Evolutionary conservation across 2,888 invertebrate species (phyloP).

Genomic region (Drosophila ezoana): DNA sequence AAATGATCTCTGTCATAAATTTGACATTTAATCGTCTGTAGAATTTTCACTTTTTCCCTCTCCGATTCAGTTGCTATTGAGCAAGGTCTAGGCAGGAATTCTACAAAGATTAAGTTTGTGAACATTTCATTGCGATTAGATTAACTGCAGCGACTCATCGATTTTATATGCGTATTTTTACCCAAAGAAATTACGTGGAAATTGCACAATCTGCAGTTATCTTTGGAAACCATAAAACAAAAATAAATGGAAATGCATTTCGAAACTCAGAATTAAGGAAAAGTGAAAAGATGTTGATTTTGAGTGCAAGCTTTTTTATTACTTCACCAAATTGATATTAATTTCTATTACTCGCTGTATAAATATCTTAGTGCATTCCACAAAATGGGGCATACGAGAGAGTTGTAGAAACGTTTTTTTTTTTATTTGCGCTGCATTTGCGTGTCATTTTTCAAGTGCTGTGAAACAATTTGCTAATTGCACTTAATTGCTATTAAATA

Average conservation of each 20-base stretch:
- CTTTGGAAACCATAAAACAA: slow-evolving; percentile 4
- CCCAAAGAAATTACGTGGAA: not conserved
- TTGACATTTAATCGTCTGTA: slow-evolving; percentile 72
- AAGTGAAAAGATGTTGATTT: not conserved
- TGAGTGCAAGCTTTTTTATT: slow-evolving; percentile 16
- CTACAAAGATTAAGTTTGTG: slow-evolving; percentile 29
- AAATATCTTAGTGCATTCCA: slow-evolving; percentile 23
- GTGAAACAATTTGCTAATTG: slow-evolving; percentile 58
- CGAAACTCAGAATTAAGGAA: slow-evolving; percentile 1
- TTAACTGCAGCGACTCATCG: slow-evolving; percentile 34
- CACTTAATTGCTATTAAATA: slow-evolving; percentile 33
- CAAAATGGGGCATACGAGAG: not conserved
- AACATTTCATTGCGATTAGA: slow-evolving; percentile 33
- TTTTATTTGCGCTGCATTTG: slow-evolving; percentile 32
- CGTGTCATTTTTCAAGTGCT: slow-evolving; percentile 41
- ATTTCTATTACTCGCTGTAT: slow-evolving; percentile 5
- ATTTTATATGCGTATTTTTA: not conserved
- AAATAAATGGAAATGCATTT: slow-evolving; percentile 7
- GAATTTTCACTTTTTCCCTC: slow-evolving; percentile 7
- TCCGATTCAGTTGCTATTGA: slow-evolving; percentile 33
- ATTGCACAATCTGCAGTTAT: not conserved
- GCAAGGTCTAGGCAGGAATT: slow-evolving; percentile 41
- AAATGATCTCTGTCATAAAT: slow-evolving; percentile 75
- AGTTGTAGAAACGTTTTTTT: slow-evolving; percentile 13
- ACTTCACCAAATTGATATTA: slow-evolving; percentile 11